These are phyloP conservation scores for Ecdyonurus torrentis DNA, from an alignment of 2,888 invertebrate species.

Conservation along the genomic window DNA sequence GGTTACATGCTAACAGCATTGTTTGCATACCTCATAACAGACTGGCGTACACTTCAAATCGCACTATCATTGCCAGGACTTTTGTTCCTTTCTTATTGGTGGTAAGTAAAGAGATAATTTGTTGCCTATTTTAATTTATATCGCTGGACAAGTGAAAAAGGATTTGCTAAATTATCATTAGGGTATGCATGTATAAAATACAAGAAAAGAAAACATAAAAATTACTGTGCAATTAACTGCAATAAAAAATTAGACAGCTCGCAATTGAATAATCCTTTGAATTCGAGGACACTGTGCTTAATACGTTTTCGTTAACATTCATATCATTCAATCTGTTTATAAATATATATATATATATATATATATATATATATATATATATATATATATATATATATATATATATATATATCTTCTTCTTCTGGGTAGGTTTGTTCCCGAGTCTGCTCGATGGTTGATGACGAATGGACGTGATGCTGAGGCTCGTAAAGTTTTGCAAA, in stretches of 20 bases:
- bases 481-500: conserved; percentile 41
- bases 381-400: neutral
- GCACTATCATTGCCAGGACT: conserved; percentile 50
- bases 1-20: conserved; percentile 51
- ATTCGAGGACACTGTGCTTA: too few relatives aligned
- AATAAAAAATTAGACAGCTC: too few relatives aligned
- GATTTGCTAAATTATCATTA: too few relatives aligned
- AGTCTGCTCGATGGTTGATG: conserved; percentile 54
- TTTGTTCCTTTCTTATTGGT: conserved; percentile 49
- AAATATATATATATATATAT: neutral
- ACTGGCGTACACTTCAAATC: conserved; percentile 53
- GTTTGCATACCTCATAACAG: conserved; percentile 45
- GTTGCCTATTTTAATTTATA: too few relatives aligned
- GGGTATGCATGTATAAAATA: too few relatives aligned
- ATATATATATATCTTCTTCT: conserved; percentile 5
- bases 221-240: too few relatives aligned
- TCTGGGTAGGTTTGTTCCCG: conserved; percentile 42
- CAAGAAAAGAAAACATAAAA: too few relatives aligned
- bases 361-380: neutral
- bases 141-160: too few relatives aligned
- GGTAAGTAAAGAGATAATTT: conserved; percentile 32
- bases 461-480: conserved; percentile 42
- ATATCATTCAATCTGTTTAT: too few relatives aligned
- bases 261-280: too few relatives aligned
- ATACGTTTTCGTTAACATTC: too few relatives aligned